Evolutionary conservation across 2,888 invertebrate genomes (phyloP).

Genomic region (Beris chalybata): DNA sequence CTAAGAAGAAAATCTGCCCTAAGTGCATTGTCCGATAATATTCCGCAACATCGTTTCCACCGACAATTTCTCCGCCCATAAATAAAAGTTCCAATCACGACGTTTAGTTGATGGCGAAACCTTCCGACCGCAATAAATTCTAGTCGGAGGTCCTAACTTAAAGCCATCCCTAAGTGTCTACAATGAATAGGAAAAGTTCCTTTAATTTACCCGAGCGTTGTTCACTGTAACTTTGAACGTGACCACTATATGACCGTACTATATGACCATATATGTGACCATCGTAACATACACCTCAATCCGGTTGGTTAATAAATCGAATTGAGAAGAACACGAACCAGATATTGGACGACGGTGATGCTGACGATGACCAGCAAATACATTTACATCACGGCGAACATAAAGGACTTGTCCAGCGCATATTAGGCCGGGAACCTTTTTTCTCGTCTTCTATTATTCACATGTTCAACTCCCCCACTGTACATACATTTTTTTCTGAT

Average conservation of each 20-base stretch:
- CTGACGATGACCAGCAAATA: background rate
- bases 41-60: too few relatives aligned
- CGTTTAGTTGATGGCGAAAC: too few relatives aligned
- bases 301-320: slow-evolving; percentile 17
- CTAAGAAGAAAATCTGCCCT: too few relatives aligned
- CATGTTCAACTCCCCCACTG: too few relatives aligned
- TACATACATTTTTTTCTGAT: too few relatives aligned
- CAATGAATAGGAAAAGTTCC: background rate
- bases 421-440: too few relatives aligned
- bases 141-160: background rate
- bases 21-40: too few relatives aligned
- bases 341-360: slow-evolving; percentile 15
- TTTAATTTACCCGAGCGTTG: slow-evolving; percentile 5
- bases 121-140: slow-evolving; percentile 1
- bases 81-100: too few relatives aligned
- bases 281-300: background rate
- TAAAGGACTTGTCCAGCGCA: too few relatives aligned
- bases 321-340: slow-evolving; percentile 6
- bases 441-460: too few relatives aligned
- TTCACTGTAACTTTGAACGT: background rate
- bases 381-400: too few relatives aligned
- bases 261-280: background rate
- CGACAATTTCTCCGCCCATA: too few relatives aligned
- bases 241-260: background rate
- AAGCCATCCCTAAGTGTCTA: background rate